Conservation (phyloP, 2,797 vertebrate genomes). For the Myoxocephalus aenaeus region DNA sequence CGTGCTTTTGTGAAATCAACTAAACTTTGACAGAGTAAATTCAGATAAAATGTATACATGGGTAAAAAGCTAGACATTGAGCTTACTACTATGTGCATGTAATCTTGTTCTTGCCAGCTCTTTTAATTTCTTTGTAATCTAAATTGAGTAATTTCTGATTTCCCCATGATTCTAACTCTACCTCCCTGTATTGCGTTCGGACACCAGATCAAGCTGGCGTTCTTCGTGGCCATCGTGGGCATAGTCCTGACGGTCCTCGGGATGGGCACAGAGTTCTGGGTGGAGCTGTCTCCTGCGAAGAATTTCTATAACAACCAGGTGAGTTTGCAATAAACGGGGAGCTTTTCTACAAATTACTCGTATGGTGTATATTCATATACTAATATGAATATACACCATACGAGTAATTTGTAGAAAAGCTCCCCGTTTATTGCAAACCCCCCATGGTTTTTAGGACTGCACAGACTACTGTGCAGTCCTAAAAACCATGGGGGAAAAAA, state of each 20-base stretch:
- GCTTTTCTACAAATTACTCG: background rate
- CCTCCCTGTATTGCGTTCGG: background rate
- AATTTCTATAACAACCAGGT: conserved; percentile 85
- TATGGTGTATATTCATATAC: background rate
- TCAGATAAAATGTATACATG: no score
- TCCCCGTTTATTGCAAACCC: no score
- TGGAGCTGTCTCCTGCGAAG: conserved; percentile 87
- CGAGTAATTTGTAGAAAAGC: no score
- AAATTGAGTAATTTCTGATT: background rate
- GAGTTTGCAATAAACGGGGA: background rate
- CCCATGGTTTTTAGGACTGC: background rate
- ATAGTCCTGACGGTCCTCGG: conserved; percentile 88
- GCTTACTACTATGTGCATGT: background rate
- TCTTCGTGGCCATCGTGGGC: conserved; percentile 88
- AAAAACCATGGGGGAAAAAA: background rate
- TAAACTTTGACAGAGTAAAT: background rate
- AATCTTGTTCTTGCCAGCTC: background rate
- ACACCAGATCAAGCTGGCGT: conserved; percentile 86
- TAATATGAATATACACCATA: no score
- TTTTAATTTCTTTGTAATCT: background rate
- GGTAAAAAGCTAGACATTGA: background rate
- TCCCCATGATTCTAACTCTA: background rate
- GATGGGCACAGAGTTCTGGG: conserved; percentile 93
- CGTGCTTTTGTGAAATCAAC: background rate
- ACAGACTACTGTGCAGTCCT: background rate